phyloP scores from a whole-genome alignment of 2,888 invertebrate genomes.

The Frankliniella intonsa region DNA sequence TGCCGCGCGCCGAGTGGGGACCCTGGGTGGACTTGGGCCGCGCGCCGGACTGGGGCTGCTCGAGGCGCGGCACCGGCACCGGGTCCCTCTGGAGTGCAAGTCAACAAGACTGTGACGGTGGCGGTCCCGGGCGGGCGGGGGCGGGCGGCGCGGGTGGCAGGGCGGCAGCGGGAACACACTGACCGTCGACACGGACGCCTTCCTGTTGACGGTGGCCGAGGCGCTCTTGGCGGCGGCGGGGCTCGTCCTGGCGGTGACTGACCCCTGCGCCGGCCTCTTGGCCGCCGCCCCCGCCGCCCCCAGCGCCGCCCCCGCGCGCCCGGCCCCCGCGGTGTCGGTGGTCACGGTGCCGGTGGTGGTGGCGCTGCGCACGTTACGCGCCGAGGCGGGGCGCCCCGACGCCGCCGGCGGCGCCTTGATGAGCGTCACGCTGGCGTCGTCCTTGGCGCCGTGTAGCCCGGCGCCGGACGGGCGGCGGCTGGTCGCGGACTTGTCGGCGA shows the following conservation, averaged over 20 bases:
- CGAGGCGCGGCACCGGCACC: not conserved
- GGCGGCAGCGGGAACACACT: not conserved
- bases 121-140: not conserved
- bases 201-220: not conserved
- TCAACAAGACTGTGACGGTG: not conserved
- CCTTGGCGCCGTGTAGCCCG: not conserved
- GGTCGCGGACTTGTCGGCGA: not conserved
- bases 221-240: not conserved
- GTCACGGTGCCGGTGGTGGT: not conserved
- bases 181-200: not conserved
- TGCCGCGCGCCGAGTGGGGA: not conserved
- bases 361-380: not conserved
- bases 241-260: not conserved
- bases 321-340: not conserved
- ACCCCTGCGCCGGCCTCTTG: not conserved
- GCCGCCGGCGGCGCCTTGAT: constrained; percentile 1
- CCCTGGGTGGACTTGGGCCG: not conserved
- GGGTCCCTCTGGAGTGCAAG: not conserved
- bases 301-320: not conserved
- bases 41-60: not conserved
- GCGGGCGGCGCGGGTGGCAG: not conserved
- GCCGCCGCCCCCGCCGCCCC: not conserved
- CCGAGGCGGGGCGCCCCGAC: not conserved
- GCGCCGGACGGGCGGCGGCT: not conserved
- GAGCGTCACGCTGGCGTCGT: not conserved